Conservation (phyloP, 2,888 invertebrate species). For the Oscheius sp. region DNA sequence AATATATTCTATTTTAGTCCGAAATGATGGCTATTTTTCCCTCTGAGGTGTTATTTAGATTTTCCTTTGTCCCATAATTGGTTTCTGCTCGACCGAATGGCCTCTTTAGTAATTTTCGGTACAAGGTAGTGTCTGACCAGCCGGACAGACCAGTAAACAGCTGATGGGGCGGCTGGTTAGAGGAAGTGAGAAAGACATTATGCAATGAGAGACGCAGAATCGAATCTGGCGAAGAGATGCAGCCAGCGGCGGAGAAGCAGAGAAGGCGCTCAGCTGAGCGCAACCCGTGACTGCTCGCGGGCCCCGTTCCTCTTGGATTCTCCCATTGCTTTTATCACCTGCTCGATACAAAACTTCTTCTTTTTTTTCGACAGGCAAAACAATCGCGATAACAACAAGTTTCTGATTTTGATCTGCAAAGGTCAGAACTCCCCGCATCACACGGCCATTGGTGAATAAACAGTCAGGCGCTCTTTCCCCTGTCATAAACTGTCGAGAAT, state of each 20-base stretch:
- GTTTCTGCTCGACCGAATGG: no score
- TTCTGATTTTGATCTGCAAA: no score
- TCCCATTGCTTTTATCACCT: conserved; percentile 3
- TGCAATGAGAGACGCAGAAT: conserved; percentile 7
- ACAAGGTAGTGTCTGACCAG: not conserved
- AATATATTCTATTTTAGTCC: no score
- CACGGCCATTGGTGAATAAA: no score
- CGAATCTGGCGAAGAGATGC: not conserved
- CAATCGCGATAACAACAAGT: not conserved
- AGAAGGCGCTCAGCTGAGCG: conserved; percentile 32
- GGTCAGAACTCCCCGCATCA: not conserved
- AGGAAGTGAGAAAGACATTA: not conserved
- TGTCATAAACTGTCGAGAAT: not conserved
- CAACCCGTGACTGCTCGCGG: conserved; percentile 31
- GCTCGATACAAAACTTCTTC: not conserved
- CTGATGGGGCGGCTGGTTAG: conserved; percentile 20
- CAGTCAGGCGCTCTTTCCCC: no score
- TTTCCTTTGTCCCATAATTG: no score
- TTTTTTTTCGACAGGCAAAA: not conserved
- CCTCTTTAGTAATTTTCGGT: not conserved
- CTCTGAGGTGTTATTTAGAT: no score
- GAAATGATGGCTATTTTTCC: no score
- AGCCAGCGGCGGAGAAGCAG: conserved; percentile 8
- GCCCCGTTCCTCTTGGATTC: not conserved
- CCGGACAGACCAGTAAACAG: conserved; percentile 34